A percentile compares a stretch with the other conserved stretches of the same genome.
phyloP scores from a whole-genome alignment of 2,113 vertebrate species.

The Protobothrops flavoviridis region DNA sequence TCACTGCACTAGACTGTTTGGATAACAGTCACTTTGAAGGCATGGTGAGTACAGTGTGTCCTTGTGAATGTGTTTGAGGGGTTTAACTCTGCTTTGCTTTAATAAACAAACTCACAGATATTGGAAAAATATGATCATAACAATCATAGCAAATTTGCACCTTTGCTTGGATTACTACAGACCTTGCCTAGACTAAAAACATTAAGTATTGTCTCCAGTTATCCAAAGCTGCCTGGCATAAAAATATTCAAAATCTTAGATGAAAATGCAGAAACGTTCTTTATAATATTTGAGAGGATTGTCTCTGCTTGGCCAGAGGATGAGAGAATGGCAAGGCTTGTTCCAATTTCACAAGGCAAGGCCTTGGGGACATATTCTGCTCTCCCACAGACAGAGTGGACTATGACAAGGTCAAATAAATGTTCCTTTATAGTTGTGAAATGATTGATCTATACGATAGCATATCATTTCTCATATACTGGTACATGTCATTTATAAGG shows the following conservation, averaged over 20 bases:
- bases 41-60: not conserved
- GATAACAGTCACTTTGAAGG: not conserved
- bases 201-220: not conserved
- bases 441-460: not conserved
- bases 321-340: not conserved
- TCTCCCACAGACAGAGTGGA: not conserved
- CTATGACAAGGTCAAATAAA: not conserved
- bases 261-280: not conserved
- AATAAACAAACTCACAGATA: not conserved
- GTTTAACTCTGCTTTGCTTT: not conserved
- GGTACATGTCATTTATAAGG: not conserved
- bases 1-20: not conserved
- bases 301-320: not conserved
- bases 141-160: not conserved
- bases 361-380: not conserved
- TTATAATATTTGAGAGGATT: not conserved
- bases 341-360: not conserved
- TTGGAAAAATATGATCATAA: not conserved
- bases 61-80: not conserved
- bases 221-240: not conserved
- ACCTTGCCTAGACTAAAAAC: not conserved
- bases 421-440: not conserved
- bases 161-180: not conserved
- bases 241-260: not conserved
- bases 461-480: not conserved